Evolutionary conservation across 2,888 invertebrate genomes (phyloP), one percentile per base, ranked within the genome.

Genomic region (Geotrupes spiniger): DNA sequence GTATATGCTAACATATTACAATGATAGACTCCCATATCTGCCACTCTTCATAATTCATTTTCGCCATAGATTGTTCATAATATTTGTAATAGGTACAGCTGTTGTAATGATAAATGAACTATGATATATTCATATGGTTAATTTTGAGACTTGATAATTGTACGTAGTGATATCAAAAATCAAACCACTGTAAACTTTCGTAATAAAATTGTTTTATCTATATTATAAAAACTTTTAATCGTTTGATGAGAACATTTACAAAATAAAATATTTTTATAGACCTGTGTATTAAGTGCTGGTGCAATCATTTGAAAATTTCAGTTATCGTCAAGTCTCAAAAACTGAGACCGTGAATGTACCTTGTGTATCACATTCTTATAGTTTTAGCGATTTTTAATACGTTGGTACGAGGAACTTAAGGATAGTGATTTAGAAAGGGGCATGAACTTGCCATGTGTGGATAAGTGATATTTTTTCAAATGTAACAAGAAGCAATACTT

Each of bases 401-500:
- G 21, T 46, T 46, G 46, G 40, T 36, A 46, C 40, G 11, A 33
- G 46, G 37, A 27, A 45, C 29, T 45, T 45, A 36, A 29, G 40
- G 27, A 36, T 21, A 26, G 41, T 41, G 29, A 28, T 28, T 37
- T 37, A 46, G 36, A 36, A 48, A 46, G 52, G 53, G 52, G 52
- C 47, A 52, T 36, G 42, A 40, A 41, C 47, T 47, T 53, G 53
- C 57, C 55, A 49, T 65, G 64, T 58, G 61, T 65, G 69, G 66
- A 68, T 65, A 72, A 78, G 81, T 81, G 81, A 81, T 81, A 82
- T 81, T 80, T 79, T 81, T 80, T 76, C 78, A 73, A 78, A 80
- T 80, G 81, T 82, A 83, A 80, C 77, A 77, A 83, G 82, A 78
- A 85, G 84, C 84, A 85, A 84, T 84, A 84, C 83, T 78, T 80